Evolutionary conservation across 2,888 invertebrate genomes (phyloP).

Genomic region (Latrodectus hesperus): DNA sequence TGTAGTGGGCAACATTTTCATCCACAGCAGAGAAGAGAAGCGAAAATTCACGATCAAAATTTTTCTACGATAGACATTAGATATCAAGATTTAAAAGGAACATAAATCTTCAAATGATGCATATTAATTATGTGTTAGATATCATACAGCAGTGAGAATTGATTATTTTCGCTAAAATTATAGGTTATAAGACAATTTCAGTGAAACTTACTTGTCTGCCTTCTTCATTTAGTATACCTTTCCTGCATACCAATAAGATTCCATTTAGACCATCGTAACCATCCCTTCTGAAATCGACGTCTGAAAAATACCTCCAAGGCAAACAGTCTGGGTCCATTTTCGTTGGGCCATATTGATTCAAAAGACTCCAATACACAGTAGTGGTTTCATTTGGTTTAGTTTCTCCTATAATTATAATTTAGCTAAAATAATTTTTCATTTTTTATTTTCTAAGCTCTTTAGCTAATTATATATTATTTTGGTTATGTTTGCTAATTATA

Average conservation of each 20-base stretch:
- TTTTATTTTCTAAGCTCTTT: too few relatives aligned
- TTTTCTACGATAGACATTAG: slow-evolving; percentile 28
- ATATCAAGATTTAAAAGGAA: too few relatives aligned
- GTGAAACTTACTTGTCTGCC: slow-evolving; percentile 45
- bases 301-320: slow-evolving; percentile 70
- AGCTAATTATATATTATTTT: too few relatives aligned
- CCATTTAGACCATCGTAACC: slow-evolving; percentile 69
- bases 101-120: too few relatives aligned
- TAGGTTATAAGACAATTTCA: too few relatives aligned
- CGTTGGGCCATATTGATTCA: slow-evolving; percentile 66
- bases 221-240: slow-evolving; percentile 58
- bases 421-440: too few relatives aligned
- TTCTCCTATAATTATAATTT: slow-evolving; percentile 4
- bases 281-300: slow-evolving; percentile 62
- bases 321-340: slow-evolving; percentile 69
- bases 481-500: too few relatives aligned
- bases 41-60: slow-evolving; percentile 72
- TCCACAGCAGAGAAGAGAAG: slow-evolving; percentile 72
- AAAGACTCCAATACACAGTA: slow-evolving; percentile 56
- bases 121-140: too few relatives aligned
- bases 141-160: too few relatives aligned
- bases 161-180: too few relatives aligned
- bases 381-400: slow-evolving; percentile 42
- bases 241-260: slow-evolving; percentile 66
- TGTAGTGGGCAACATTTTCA: slow-evolving; percentile 73